Percentiles rank a stretch among this genome's conserved stretches.
Evolutionary conservation across 2,888 invertebrate species (phyloP).

Genomic region (Coelopa pilipes): DNA sequence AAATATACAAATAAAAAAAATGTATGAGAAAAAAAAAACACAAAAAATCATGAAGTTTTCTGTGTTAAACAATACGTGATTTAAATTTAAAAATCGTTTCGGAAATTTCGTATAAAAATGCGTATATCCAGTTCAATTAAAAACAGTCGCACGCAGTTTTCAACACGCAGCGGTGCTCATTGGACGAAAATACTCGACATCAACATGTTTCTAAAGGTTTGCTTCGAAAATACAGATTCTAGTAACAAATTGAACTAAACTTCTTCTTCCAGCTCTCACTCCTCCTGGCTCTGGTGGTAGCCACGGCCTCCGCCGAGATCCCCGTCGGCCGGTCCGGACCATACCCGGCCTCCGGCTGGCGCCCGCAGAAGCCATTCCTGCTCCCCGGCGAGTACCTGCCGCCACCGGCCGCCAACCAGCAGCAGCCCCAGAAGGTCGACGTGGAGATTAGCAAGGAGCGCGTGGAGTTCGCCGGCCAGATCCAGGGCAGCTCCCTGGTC

Average conservation of each 20-base stretch:
- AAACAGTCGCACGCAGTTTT: conserved; percentile 45
- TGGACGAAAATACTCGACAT: background rate
- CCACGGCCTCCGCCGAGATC: conserved; percentile 15
- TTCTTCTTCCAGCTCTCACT: conserved; percentile 46
- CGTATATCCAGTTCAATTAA: conserved; percentile 42
- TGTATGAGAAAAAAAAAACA: no score
- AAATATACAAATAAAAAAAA: no score
- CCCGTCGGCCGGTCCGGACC: conserved; percentile 48
- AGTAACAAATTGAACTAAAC: background rate
- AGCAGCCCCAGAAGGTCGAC: conserved; percentile 37
- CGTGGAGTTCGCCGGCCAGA: conserved; percentile 57
- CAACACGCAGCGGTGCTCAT: conserved; percentile 27
- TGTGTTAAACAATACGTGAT: conserved; percentile 35
- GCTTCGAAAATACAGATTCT: conserved; percentile 8
- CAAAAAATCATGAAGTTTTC: conserved; percentile 14
- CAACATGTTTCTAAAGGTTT: conserved; percentile 38
- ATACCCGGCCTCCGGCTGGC: conserved; percentile 66
- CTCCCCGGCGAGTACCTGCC: conserved; percentile 59
- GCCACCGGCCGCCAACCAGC: conserved; percentile 39
- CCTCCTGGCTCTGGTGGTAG: conserved; percentile 42
- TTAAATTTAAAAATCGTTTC: conserved; percentile 32
- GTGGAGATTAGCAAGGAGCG: conserved; percentile 57
- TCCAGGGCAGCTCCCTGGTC: conserved; percentile 39
- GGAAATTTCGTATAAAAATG: conserved; percentile 54
- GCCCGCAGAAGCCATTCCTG: conserved; percentile 61